These are phyloP conservation scores for Gymnarchus niloticus DNA, from an alignment of 2,113 vertebrate species.

Conservation along the genomic window DNA sequence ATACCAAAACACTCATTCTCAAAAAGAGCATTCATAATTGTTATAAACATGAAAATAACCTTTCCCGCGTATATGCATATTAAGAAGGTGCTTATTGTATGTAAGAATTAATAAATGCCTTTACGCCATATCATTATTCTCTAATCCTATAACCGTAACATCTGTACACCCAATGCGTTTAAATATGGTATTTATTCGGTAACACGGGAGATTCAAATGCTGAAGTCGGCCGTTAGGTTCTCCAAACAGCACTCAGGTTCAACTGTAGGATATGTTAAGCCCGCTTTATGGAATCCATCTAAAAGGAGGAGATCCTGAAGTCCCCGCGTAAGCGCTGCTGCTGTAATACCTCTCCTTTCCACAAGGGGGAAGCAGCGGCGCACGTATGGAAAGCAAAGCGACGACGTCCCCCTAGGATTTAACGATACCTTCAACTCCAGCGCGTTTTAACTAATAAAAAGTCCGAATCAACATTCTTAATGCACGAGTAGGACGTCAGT, in stretches of 20 bases:
- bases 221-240: too few species aligned
- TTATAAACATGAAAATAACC: too few species aligned
- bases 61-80: background rate
- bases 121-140: background rate
- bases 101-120: background rate
- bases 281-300: too few species aligned
- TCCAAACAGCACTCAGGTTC: too few species aligned
- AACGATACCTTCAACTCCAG: background rate
- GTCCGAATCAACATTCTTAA: background rate
- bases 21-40: too few species aligned
- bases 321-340: too few species aligned
- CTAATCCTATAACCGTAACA: background rate
- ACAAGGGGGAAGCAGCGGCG: background rate
- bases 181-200: background rate
- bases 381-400: background rate
- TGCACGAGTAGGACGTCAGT: background rate
- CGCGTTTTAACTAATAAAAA: background rate
- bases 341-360: background rate
- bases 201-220: too few species aligned
- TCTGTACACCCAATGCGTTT: background rate
- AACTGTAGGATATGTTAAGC: too few species aligned
- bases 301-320: too few species aligned
- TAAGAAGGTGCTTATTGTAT: background rate
- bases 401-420: background rate
- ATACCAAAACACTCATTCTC: too few species aligned